Base-by-base conservation (phyloP, 2,888 invertebrate genomes). In the Rhagium mordax region DNA sequence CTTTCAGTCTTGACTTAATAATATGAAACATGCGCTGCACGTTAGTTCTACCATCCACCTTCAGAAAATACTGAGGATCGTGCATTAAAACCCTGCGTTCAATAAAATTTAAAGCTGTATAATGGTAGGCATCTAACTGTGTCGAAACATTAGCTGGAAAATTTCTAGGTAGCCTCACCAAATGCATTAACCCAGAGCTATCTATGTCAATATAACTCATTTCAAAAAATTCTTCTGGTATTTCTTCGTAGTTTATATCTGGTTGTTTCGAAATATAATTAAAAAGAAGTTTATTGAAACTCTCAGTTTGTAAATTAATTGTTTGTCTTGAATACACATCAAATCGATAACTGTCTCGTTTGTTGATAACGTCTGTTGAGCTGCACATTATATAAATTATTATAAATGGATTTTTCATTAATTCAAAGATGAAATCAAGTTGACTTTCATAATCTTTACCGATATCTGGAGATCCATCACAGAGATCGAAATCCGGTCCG, bases 321-420 rank as follows among this genome's bases (percentile, higher is more conserved):
- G 81, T 69, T 20, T 81, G 75, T 6, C 84, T 82, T 0, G 85
- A 83, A n/a, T 78, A 72, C 3, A 86, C 71, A 77, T 89, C 84
- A 29, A 83, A 83, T 1, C 85, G 81, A 73, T 84, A 85, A 33
- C 85, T 81, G 27, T 82, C 77, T 33, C 88, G 75, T 76, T 88
- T 89, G 15, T 86, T 86, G 21, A 90, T 79, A n/a, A 90, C 87
- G 81, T 92, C 92, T 64, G 83, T 84, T 75, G 91, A 89, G 21
- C 90, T 88, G 75, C 91, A 90, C 49, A 89, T 88, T 0, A 91
- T 82, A 80, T 92, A 90, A 78, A 93, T 89, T 20, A 93, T 88
- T 51, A 92, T 81, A 78, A 84, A 86, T 1, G 87, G 86, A 10
- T 79, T 74, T 24, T 82, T 74, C 29, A 87, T 80, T 8, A 85